Percentiles rank a stretch among this genome's conserved stretches.
phyloP scores from a whole-genome alignment of 2,888 invertebrate genomes.

The Erpobdella octoculata region DNA sequence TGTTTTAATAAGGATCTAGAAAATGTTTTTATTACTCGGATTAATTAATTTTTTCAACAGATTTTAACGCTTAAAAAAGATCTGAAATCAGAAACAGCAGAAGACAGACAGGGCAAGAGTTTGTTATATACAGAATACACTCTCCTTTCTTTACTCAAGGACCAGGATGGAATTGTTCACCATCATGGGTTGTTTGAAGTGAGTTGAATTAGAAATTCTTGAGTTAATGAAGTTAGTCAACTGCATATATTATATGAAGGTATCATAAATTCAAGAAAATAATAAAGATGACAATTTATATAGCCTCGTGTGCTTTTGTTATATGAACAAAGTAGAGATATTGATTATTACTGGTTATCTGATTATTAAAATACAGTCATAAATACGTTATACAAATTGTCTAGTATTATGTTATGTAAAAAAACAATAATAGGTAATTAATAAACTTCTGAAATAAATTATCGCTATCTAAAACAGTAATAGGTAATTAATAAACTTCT shows the following conservation, averaged over 20 bases:
- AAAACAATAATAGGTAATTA: constrained; percentile 58
- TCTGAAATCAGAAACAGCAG: constrained; percentile 59
- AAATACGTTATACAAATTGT: background rate
- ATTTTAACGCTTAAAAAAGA: constrained; percentile 44
- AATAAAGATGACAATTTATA: background rate
- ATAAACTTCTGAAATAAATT: too few relatives aligned
- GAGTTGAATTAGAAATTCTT: too few relatives aligned
- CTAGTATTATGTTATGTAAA: background rate
- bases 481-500: too few relatives aligned
- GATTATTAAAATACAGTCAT: background rate
- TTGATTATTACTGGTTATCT: background rate
- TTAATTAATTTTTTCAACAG: constrained; percentile 35
- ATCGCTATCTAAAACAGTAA: too few relatives aligned
- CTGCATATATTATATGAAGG: too few relatives aligned
- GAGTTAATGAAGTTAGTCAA: too few relatives aligned
- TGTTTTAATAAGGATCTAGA: background rate
- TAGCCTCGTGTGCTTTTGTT: background rate
- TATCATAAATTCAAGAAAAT: too few relatives aligned
- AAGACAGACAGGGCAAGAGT: constrained; percentile 71
- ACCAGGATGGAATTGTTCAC: constrained; percentile 67
- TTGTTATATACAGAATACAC: constrained; percentile 70
- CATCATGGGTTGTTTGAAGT: constrained; percentile 72
- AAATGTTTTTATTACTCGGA: background rate
- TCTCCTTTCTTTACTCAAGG: constrained; percentile 62
- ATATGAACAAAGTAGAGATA: background rate